A percentile compares a stretch with the other conserved stretches of the same genome.
Evolutionary conservation across 1,140 invertebrate species (phyloP).

Genomic region (Pantala flavescens): DNA sequence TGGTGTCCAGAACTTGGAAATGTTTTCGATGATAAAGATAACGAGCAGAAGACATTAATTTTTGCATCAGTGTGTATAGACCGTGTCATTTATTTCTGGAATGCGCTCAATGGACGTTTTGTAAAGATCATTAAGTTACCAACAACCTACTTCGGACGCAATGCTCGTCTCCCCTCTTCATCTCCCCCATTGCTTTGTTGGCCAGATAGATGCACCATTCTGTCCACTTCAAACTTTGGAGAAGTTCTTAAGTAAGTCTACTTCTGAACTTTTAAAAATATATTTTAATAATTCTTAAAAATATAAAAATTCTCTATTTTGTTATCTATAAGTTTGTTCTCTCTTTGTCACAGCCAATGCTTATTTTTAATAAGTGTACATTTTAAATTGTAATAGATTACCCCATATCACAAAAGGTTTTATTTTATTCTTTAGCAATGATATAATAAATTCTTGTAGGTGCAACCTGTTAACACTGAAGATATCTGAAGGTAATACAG

Average conservation of each 20-base stretch:
- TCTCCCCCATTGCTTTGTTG: neutral
- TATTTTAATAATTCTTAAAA: too few species aligned
- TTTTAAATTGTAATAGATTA: too few species aligned
- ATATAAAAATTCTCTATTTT: too few species aligned
- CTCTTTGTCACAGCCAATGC: too few species aligned
- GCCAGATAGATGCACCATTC: neutral
- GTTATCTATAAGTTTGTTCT: too few species aligned
- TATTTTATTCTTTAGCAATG: too few species aligned
- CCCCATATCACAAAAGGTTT: too few species aligned
- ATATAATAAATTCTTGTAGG: too few species aligned
- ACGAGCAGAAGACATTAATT: neutral
- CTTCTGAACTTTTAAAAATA: too few species aligned
- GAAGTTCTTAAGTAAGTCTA: neutral
- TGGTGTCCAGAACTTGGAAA: constrained; percentile 57
- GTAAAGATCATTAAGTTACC: neutral
- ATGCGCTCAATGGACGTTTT: neutral
- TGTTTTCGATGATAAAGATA: constrained; percentile 31
- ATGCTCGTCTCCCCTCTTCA: neutral
- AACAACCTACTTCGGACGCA: neutral
- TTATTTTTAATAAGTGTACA: too few species aligned
- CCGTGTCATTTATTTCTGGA: neutral
- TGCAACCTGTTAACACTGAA: too few species aligned
- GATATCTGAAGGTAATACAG: too few species aligned
- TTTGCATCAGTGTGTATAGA: neutral
- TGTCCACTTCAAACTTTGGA: neutral